Evolutionary conservation across 2,888 invertebrate genomes (phyloP).

Genomic region (Andricus quercusramuli): DNA sequence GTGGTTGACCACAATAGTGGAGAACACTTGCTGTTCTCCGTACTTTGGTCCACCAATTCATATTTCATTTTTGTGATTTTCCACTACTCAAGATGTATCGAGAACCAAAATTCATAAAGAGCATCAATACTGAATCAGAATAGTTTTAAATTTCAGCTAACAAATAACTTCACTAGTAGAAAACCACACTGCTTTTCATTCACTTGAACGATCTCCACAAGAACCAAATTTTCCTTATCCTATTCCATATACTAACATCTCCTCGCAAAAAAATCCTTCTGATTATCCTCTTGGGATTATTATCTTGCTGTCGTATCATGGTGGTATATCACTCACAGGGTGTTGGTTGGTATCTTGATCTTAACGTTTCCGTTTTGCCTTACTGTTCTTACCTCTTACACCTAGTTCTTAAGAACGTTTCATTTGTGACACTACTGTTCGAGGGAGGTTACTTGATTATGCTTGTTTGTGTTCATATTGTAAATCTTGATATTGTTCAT

Average conservation of each 20-base stretch:
- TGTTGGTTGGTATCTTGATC: slow-evolving; percentile 76
- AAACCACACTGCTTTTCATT: background rate
- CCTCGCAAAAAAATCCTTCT: slow-evolving; percentile 7
- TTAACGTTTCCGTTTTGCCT: slow-evolving; percentile 62
- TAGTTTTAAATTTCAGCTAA: too few species aligned
- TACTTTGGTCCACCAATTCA: too few species aligned
- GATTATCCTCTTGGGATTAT: background rate
- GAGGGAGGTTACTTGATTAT: slow-evolving; percentile 75
- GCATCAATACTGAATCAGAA: too few species aligned
- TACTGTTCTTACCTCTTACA: slow-evolving; percentile 56
- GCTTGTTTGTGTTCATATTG: slow-evolving; percentile 69
- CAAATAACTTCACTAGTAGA: background rate
- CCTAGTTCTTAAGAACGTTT: slow-evolving; percentile 59
- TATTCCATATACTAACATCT: background rate
- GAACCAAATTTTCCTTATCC: background rate
- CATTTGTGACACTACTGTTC: slow-evolving; percentile 57
- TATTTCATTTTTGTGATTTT: too few species aligned
- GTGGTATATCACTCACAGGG: slow-evolving; percentile 71
- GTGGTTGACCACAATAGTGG: too few species aligned
- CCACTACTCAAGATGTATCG: too few species aligned
- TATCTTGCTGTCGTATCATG: slow-evolving; percentile 56
- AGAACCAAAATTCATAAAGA: too few species aligned
- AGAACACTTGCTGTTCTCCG: too few species aligned
- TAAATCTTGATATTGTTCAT: background rate
- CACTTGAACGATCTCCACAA: background rate